Conservation (phyloP, 2,797 vertebrate genomes). For the Artibeus jamaicensis region DNA sequence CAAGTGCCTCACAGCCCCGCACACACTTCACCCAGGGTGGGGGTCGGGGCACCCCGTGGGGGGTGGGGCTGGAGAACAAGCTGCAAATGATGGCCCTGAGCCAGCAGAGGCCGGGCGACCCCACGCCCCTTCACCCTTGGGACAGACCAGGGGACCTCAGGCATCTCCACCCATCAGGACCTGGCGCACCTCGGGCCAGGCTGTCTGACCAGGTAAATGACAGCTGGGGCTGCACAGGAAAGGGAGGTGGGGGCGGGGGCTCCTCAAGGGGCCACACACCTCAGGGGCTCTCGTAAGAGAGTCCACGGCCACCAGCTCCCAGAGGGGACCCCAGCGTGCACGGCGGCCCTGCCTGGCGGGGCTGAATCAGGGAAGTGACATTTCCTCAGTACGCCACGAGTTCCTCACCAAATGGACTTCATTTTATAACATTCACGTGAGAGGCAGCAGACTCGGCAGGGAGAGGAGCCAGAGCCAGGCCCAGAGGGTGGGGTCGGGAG, state of each 20-base stretch:
- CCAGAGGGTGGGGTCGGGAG: background rate
- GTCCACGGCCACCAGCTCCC: background rate
- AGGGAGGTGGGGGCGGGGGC: background rate
- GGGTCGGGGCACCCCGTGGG: rapidly evolving
- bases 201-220: background rate
- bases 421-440: rapidly evolving
- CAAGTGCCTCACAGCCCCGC: background rate
- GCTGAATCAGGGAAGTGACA: rapidly evolving
- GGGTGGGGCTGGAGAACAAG: rapidly evolving
- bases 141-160: rapidly evolving
- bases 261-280: rapidly evolving
- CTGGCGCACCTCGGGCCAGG: rapidly evolving
- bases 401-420: background rate
- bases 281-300: background rate
- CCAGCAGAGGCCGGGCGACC: background rate
- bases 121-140: rapidly evolving
- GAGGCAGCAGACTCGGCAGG: rapidly evolving
- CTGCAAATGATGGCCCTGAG: rapidly evolving
- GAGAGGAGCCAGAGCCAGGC: rapidly evolving
- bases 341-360: rapidly evolving
- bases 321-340: rapidly evolving
- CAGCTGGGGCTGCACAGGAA: rapidly evolving
- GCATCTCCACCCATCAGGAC: rapidly evolving
- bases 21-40: background rate
- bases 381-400: rapidly evolving